Base-by-base conservation (phyloP, 2,797 vertebrate genomes). In the Argentina silus region DNA sequence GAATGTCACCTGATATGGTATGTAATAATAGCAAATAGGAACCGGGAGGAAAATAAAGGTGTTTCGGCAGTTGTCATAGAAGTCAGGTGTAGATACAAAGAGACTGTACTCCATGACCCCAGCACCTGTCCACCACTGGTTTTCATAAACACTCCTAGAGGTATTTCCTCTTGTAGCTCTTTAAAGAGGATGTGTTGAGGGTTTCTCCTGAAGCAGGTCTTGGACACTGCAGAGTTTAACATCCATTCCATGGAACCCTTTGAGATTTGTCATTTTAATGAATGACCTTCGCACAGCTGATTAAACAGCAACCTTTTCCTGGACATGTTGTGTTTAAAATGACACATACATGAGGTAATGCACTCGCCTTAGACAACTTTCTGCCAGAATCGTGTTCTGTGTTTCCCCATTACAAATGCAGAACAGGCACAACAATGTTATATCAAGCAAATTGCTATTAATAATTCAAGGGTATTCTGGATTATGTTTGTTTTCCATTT, bases 141-240 rank as follows among this genome's bases (percentile, higher is more conserved):
- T 56, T 56, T 66, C 63, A 77, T 50, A 75, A 67, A 81, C 72
- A 85, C 55, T 19, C 55, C 64, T 36, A 48, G 47, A 67, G 63
- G 47, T 9, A 10, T 42, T 71, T 78, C 65, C 19, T 43, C 61
- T 10, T 69, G 56, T 62, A 48, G 69, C 0, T 11, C 45, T 75
- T 63, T 7, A 6, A 50, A 53, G 44, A 1, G 42, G 75, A 55
- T 27, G 48, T 72, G 48, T 15, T 69, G 14, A 78, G 17, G 47
- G 6, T 51, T 19, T 68, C 45, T 62, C 59, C 23, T 51, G 69
- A 43, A 51, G 59, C 9, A 27, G 44, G 23, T 48, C n/a, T 55
- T 64, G 42, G 23, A 70, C 12, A 45, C 44, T 63, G 48, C 15
- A 23, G 17, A 55, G 36, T 21, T 3, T 1, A n/a, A 27, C n/a